A percentile compares a stretch with the other conserved stretches of the same genome.
Evolutionary conservation across 2,888 invertebrate genomes (phyloP).

Genomic region (Amiota minor): DNA sequence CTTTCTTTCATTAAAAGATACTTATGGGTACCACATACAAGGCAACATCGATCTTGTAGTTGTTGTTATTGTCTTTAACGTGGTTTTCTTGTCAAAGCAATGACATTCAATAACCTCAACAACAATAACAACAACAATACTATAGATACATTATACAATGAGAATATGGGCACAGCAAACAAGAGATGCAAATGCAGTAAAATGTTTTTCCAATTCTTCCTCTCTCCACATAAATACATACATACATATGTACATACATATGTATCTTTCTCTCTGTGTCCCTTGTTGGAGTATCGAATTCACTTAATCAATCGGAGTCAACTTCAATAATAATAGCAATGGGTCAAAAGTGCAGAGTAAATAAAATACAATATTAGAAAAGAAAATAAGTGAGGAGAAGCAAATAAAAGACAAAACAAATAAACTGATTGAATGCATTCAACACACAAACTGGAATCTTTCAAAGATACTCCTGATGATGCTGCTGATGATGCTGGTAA

Average conservation of each 20-base stretch:
- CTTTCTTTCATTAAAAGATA: no score
- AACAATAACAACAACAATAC: conserved; percentile 36
- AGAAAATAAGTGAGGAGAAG: conserved; percentile 22
- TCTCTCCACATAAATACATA: not conserved
- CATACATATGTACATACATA: not conserved
- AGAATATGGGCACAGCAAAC: conserved; percentile 12
- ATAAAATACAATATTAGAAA: conserved; percentile 54
- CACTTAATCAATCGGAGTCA: conserved; percentile 61
- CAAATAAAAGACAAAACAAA: conserved; percentile 49
- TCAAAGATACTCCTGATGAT: not conserved
- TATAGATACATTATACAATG: no score
- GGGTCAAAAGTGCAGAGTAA: conserved; percentile 66
- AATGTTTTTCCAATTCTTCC: not conserved
- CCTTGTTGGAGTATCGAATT: conserved; percentile 56
- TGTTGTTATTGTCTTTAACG: conserved; percentile 41
- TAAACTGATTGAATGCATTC: conserved; percentile 64
- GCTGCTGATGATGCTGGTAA: conserved; percentile 14
- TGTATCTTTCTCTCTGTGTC: no score
- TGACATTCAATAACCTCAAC: conserved; percentile 50
- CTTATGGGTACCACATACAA: no score
- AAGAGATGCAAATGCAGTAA: conserved; percentile 51
- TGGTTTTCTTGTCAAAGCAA: conserved; percentile 32
- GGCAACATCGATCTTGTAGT: not conserved
- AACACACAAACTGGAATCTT: conserved; percentile 36
- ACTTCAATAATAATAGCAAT: conserved; percentile 31